These are phyloP conservation scores for Pomatostomus ruficeps DNA, from an alignment of 2,113 vertebrate species.

Conservation along the genomic window DNA sequence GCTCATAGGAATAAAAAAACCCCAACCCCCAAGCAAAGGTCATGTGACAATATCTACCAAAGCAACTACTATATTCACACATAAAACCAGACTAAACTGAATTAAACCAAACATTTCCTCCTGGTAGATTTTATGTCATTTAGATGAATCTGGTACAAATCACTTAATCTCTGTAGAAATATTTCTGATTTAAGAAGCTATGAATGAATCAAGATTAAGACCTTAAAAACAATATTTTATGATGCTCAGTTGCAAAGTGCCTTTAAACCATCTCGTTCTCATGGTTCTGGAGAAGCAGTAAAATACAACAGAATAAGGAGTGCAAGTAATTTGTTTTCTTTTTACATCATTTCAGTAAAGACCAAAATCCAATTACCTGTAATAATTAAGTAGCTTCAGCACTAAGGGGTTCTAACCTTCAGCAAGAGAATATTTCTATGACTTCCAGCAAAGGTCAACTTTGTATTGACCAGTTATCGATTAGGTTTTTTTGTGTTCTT, in stretches of 20 bases:
- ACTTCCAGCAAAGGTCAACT: neutral
- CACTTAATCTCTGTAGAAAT: neutral
- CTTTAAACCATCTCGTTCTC: neutral
- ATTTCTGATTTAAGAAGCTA: neutral
- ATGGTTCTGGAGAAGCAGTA: neutral
- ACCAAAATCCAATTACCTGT: neutral
- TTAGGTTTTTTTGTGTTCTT: neutral
- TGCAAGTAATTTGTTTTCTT: accelerated
- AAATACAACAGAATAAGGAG: neutral
- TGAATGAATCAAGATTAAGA: neutral
- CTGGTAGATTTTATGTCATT: neutral
- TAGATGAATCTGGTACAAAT: neutral
- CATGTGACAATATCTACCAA: neutral
- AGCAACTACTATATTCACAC: neutral
- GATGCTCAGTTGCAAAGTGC: neutral
- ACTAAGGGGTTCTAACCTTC: neutral
- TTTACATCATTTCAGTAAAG: neutral
- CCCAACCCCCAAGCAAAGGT: neutral
- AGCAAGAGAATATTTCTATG: neutral
- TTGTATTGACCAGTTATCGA: neutral
- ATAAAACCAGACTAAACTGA: neutral
- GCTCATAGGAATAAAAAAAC: neutral
- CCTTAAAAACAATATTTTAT: neutral
- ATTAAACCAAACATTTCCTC: neutral
- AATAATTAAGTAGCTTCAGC: constrained; percentile 9